Conservation (phyloP, 1,140 invertebrate genomes). For the Drosophila parvula region DNA sequence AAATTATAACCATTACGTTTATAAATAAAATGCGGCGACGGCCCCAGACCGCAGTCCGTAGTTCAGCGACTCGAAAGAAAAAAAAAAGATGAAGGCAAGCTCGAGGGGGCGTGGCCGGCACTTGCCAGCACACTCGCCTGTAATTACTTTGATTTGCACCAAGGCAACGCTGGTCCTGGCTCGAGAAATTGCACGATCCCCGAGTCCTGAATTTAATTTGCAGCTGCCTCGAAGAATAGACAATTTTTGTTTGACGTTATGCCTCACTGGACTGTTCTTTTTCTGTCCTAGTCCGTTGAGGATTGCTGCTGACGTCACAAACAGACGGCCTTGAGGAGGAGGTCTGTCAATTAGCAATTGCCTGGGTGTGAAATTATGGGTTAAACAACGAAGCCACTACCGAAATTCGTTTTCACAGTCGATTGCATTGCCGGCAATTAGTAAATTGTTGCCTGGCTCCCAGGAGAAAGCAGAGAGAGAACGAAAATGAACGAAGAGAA, state of each 20-base stretch:
- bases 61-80: not conserved
- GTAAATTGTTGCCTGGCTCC: conserved; percentile 23
- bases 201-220: conserved; percentile 38
- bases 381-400: conserved; percentile 15
- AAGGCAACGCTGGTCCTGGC: conserved; percentile 19
- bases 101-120: conserved; percentile 51
- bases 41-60: not conserved
- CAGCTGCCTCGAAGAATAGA: conserved; percentile 22
- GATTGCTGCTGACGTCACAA: conserved; percentile 58
- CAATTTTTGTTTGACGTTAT: conserved; percentile 23
- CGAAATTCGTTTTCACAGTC: conserved; percentile 40
- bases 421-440: conserved; percentile 45
- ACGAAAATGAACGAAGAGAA: no score
- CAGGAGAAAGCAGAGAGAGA: not conserved
- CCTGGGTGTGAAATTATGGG: conserved; percentile 71
- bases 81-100: not conserved
- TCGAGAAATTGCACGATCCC: conserved; percentile 23
- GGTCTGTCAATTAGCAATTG: conserved; percentile 60
- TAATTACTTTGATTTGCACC: conserved; percentile 74
- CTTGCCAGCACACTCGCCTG: conserved; percentile 47
- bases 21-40: conserved; percentile 70
- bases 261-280: not conserved
- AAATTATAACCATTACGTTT: conserved; percentile 81
- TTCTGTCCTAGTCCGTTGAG: not conserved
- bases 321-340: conserved; percentile 51